Evolutionary conservation across 2,113 vertebrate species (phyloP), one percentile per base, ranked within the genome.

Genomic region (Fulmarus glacialis): DNA sequence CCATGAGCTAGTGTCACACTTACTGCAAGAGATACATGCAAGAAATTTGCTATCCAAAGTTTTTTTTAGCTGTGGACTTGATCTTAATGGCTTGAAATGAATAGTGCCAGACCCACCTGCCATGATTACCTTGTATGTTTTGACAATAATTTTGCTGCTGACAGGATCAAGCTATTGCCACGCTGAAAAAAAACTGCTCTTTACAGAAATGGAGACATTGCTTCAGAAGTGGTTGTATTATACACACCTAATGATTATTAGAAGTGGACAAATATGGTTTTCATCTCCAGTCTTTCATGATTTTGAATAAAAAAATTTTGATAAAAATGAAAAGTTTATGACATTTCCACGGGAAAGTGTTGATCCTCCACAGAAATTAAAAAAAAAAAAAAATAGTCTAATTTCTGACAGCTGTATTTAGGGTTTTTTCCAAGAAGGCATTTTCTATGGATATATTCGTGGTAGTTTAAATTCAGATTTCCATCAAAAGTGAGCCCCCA

Each of bases 1-100:
- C 68, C 83, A 15, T 1, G 2, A 77, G 30, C 62, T 23, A 11
- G 0, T 3, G 12, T 15, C 67, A n/a, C 2, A 0, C 48, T 50
- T 53, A 7, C 80, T 19, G 17, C 2, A 70, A 70, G 16, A 45
- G 19, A 43, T 0, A 22, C 8, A 8, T 9, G 20, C n/a, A 9
- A n/a, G 53, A 66, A 66, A 55, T n/a, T 73, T 53, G 17, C 8
- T 24, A 27, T 56, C 52, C 19, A 14, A 16, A 16, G 9, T 42
- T 3, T 10, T 8, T n/a, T 63, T 74, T 4, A 67, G 26, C 64
- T 82, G 11, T 9, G 19, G 47, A 13, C 13, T 67, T 66, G 68
- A 78, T 68, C 80, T 92, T 23, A 59, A 59, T 52, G 80, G n/a
- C 38, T 91, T 55, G 50, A 82, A 80, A 47, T 7, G 18, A 92